Evolutionary conservation across 2,888 invertebrate species (phyloP).

Genomic region (Caenorhabditis virilis): DNA sequence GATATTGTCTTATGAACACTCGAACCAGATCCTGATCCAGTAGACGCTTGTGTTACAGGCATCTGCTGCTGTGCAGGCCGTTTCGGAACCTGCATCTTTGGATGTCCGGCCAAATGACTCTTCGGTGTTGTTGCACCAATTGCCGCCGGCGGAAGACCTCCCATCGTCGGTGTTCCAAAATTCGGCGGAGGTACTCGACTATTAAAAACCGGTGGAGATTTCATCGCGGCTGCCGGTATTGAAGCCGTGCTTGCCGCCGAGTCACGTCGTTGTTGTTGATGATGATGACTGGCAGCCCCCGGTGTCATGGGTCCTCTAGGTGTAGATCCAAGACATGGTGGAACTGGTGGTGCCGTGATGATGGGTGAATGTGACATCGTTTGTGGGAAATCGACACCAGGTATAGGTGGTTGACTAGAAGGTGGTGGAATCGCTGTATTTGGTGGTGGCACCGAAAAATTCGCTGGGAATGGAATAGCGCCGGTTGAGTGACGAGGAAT

Average conservation of each 20-base stretch:
- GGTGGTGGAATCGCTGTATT: not conserved
- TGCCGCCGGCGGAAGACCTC: not conserved
- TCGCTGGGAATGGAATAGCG: not conserved
- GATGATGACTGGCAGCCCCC: not conserved
- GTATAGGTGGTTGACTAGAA: not conserved
- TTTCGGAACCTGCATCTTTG: slow-evolving; percentile 4
- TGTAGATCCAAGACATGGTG: not conserved
- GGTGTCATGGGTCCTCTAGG: not conserved
- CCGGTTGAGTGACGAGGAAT: not conserved
- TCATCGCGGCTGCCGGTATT: not conserved
- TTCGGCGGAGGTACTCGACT: slow-evolving; percentile 18
- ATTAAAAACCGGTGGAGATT: slow-evolving; percentile 17
- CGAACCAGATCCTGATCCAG: slow-evolving; percentile 10
- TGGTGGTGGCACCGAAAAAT: not conserved
- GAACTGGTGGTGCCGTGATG: not conserved
- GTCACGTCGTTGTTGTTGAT: not conserved
- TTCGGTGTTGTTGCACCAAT: slow-evolving; percentile 17
- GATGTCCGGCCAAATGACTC: not conserved
- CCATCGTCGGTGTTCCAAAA: slow-evolving; percentile 8
- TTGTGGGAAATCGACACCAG: slow-evolving; percentile 2
- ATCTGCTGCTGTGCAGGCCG: slow-evolving; percentile 2
- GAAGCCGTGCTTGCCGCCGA: not conserved
- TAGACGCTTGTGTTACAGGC: slow-evolving; percentile 11
- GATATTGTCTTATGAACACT: slow-evolving; percentile 10
- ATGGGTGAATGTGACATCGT: not conserved